Conservation (phyloP, 2,113 vertebrate genomes). For the Aegithalos caudatus region DNA sequence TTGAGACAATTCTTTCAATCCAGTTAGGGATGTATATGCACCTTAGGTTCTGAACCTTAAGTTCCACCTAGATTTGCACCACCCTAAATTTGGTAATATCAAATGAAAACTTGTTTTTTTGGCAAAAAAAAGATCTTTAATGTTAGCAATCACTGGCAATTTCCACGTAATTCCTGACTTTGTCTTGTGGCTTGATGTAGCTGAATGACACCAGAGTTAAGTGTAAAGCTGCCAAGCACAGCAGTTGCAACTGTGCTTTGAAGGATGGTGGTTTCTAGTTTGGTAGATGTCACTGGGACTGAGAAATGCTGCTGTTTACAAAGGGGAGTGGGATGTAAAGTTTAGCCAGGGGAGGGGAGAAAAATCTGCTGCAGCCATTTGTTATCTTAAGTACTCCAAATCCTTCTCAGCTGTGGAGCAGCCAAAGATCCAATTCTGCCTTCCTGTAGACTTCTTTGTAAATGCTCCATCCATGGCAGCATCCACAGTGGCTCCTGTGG, state of each 20-base stretch:
- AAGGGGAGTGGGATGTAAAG: background rate
- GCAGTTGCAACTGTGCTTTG: background rate
- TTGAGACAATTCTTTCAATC: rapidly evolving
- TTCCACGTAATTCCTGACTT: background rate
- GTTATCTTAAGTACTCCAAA: background rate
- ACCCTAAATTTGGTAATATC: background rate
- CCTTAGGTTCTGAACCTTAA: background rate
- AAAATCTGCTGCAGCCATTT: background rate
- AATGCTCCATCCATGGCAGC: background rate
- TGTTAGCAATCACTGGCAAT: background rate
- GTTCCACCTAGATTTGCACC: background rate
- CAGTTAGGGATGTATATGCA: background rate
- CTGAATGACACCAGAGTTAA: background rate
- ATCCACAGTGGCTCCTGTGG: background rate
- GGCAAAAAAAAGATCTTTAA: background rate
- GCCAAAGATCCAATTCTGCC: background rate
- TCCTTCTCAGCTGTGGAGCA: background rate
- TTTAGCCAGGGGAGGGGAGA: background rate
- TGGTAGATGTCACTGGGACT: background rate
- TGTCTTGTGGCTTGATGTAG: background rate
- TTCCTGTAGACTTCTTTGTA: background rate
- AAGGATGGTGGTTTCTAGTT: background rate
- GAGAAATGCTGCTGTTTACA: background rate
- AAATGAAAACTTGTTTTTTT: background rate
- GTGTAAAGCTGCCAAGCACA: background rate